Percentiles rank a stretch among this genome's conserved stretches.
Conservation (phyloP, 2,113 vertebrate species). For the Eubucco bourcierii region DNA sequence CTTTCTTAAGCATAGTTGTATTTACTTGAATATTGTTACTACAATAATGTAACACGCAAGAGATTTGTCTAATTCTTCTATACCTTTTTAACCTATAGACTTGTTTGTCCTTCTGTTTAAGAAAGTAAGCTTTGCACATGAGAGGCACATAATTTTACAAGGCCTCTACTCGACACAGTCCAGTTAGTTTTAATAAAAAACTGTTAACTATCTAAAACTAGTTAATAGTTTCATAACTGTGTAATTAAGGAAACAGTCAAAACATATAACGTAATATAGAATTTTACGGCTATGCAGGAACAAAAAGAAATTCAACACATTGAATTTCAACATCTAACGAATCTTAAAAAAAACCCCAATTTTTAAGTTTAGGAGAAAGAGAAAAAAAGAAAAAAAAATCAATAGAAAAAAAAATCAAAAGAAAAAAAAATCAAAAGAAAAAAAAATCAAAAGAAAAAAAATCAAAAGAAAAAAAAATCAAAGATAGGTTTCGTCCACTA, state of each 20-base stretch:
- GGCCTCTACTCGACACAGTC: not conserved
- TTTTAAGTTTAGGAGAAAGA: too few relatives aligned
- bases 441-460: too few relatives aligned
- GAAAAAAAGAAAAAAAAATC: not conserved
- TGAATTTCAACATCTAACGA: not conserved
- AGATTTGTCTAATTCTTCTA: not conserved
- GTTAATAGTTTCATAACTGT: not conserved
- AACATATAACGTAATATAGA: not conserved
- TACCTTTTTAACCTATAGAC: not conserved
- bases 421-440: too few relatives aligned
- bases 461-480: too few relatives aligned
- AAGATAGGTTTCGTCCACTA: not conserved
- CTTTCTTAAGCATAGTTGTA: not conserved
- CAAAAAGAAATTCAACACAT: not conserved
- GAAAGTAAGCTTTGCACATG: not conserved
- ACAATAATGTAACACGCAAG: not conserved
- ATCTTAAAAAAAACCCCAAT: not conserved
- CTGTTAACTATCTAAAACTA: not conserved
- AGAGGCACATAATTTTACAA: not conserved
- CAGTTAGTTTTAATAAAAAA: not conserved
- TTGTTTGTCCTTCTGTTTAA: not conserved
- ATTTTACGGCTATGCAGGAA: not conserved
- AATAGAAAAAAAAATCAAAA: too few relatives aligned
- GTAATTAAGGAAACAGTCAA: not conserved
- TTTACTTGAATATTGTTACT: not conserved